These are phyloP conservation scores for Vesta saturnalis DNA, from an alignment of 2,888 invertebrate genomes.

Conservation along the genomic window DNA sequence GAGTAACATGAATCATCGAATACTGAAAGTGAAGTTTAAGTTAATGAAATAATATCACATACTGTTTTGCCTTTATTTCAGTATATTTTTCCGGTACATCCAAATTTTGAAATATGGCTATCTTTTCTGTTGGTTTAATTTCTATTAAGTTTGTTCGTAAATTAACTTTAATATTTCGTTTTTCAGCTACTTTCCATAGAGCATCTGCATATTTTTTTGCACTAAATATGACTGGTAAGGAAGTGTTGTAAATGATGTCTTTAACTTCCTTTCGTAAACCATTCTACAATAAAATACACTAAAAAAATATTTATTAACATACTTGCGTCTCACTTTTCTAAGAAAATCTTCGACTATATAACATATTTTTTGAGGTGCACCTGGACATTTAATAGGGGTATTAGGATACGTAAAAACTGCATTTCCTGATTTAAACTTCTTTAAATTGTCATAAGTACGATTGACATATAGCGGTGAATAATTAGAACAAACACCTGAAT, in stretches of 20 bases:
- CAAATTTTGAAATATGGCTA: slow-evolving; percentile 84
- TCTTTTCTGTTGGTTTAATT: slow-evolving; percentile 73
- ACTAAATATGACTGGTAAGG: slow-evolving; percentile 90
- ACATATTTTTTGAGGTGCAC: slow-evolving; percentile 97
- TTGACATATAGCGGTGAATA: slow-evolving; percentile 83
- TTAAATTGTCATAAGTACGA: slow-evolving; percentile 78
- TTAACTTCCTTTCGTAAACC: slow-evolving; percentile 78
- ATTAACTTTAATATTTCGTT: slow-evolving; percentile 83
- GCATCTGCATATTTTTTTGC: slow-evolving; percentile 93
- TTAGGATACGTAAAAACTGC: slow-evolving; percentile 94
- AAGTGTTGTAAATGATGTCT: slow-evolving; percentile 86
- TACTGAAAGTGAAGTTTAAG: slow-evolving; percentile 67
- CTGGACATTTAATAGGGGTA: slow-evolving; percentile 94
- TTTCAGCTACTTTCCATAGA: slow-evolving; percentile 77
- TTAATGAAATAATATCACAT: too few species aligned
- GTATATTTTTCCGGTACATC: slow-evolving; percentile 60
- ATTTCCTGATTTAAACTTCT: slow-evolving; percentile 77
- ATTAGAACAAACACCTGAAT: slow-evolving; percentile 87
- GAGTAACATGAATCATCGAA: slow-evolving; percentile 87
- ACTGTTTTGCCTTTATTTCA: slow-evolving; percentile 46
- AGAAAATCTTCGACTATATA: slow-evolving; percentile 91
- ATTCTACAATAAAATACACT: slow-evolving; percentile 64
- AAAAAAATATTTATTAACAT: neutral
- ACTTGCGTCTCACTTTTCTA: slow-evolving; percentile 77
- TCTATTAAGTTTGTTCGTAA: slow-evolving; percentile 78